A percentile compares a stretch with the other conserved stretches of the same genome.
Evolutionary conservation across 2,888 invertebrate genomes (phyloP).

Genomic region (Drosophila kambysellisi): DNA sequence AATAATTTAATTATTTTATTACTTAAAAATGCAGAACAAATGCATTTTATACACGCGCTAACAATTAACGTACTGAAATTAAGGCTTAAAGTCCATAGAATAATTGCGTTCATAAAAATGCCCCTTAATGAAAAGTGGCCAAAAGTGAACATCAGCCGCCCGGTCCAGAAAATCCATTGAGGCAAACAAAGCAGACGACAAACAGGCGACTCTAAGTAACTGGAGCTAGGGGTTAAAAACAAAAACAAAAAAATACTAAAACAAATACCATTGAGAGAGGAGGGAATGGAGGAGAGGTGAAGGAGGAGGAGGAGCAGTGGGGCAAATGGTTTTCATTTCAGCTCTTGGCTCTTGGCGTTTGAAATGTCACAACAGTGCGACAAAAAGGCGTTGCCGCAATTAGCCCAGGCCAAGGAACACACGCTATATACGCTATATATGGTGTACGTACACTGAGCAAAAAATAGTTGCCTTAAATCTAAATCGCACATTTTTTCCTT

Average conservation of each 20-base stretch:
- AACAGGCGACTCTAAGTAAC: slow-evolving; percentile 35
- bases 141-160: slow-evolving; percentile 21
- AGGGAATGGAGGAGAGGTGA: not conserved
- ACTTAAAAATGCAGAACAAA: slow-evolving; percentile 73
- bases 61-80: slow-evolving; percentile 65
- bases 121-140: slow-evolving; percentile 48
- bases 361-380: slow-evolving; percentile 69
- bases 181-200: slow-evolving; percentile 43
- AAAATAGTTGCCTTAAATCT: not conserved
- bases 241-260: not conserved
- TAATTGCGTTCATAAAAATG: slow-evolving; percentile 52
- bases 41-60: slow-evolving; percentile 68
- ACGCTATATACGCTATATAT: not conserved
- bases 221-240: not conserved
- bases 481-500: not conserved
- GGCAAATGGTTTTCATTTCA: slow-evolving; percentile 56
- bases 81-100: slow-evolving; percentile 46
- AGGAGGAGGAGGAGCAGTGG: not conserved
- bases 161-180: slow-evolving; percentile 39
- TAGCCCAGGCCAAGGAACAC: slow-evolving; percentile 44
- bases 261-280: slow-evolving; percentile 46
- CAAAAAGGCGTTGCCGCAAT: slow-evolving; percentile 78
- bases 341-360: slow-evolving; percentile 50
- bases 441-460: not conserved
- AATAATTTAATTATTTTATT: slow-evolving; percentile 81